Evolutionary conservation across 2,888 invertebrate genomes (phyloP), one percentile per base, ranked within the genome.

Genomic region (Glyphotaelius pellucidus): DNA sequence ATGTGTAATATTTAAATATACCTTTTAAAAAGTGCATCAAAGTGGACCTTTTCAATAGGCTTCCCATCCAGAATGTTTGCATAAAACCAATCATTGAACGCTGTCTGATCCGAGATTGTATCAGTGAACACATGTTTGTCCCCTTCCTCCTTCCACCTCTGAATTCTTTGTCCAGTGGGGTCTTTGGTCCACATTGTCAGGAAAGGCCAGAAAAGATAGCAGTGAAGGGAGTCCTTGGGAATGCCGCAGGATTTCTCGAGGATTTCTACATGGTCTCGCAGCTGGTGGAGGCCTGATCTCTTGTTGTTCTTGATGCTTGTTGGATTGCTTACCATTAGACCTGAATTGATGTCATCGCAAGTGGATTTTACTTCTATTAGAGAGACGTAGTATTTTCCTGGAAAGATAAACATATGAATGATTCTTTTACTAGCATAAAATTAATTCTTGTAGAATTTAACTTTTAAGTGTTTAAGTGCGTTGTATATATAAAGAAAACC

Each of bases 191-290:
- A 91, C 42, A 94, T 93, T 3, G 94, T 94, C 89, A 95, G 93
- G 93, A 94, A 95, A 0, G 95, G 95, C 95, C 95, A 95, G 94
- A 95, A 94, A 52, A 95, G 94, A 92, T 94, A 95, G 67, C 93
- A 94, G 92, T 95, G 94, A 4, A 93, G 42, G 52, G 94, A 93
- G 15, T 94, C 93, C 9, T 92, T 92, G 2, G 94, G 92, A 15
- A 92, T 90, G 12, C 81, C 90, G 42, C 89, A 92, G 42, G 86
- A 80, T 47, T 89, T 84, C 85, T 94, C 93, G n/a, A 95, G 92
- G 38, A 95, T 94, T 91, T 95, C 95, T 89, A 94, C 89, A 92
- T 95, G 95, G 92, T 95, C 95, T 30, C 95, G 93, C 12, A 95
- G 94, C 92, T 95, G 95, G 93, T 95, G 95, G 87, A 95, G 94